phyloP scores from a whole-genome alignment of 2,113 vertebrate species.

The Misgurnus anguillicaudatus region DNA sequence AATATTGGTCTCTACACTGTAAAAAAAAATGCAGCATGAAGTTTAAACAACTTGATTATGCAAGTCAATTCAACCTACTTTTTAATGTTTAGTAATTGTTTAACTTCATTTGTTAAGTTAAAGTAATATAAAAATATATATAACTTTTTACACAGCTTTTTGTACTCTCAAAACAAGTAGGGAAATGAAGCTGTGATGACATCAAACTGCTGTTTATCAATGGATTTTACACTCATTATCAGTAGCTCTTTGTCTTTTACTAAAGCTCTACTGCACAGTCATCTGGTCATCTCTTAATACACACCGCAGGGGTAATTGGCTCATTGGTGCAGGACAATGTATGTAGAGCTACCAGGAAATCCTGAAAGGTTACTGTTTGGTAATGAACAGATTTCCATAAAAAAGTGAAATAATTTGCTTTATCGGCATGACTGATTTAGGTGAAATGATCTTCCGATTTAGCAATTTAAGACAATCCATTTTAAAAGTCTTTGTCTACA shows the following conservation, averaged over 20 bases:
- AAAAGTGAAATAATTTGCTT: background rate
- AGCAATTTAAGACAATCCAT: too few species aligned
- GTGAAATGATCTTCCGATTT: too few species aligned
- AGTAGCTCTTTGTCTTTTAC: slow-evolving; percentile 50
- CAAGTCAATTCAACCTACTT: too few species aligned
- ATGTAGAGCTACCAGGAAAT: slow-evolving; percentile 28
- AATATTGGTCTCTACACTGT: too few species aligned
- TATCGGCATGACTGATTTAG: too few species aligned
- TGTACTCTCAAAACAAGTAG: slow-evolving; percentile 44
- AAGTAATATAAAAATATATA: too few species aligned
- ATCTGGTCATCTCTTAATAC: slow-evolving; percentile 43
- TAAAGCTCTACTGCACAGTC: slow-evolving; percentile 42
- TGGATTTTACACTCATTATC: slow-evolving; percentile 51
- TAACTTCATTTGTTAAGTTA: too few species aligned
- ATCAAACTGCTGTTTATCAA: slow-evolving; percentile 44
- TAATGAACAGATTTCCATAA: background rate
- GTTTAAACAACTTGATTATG: too few species aligned
- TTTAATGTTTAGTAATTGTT: too few species aligned
- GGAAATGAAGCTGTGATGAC: slow-evolving; percentile 51
- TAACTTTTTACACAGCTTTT: too few species aligned
- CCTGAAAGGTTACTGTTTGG: slow-evolving; percentile 20
- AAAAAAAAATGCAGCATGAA: too few species aligned
- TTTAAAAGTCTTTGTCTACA: too few species aligned
- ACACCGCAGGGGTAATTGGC: slow-evolving; percentile 52
- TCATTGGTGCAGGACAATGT: slow-evolving; percentile 38